phyloP scores from a whole-genome alignment of 2,113 vertebrate species.

The Benitochromis conjunctus region DNA sequence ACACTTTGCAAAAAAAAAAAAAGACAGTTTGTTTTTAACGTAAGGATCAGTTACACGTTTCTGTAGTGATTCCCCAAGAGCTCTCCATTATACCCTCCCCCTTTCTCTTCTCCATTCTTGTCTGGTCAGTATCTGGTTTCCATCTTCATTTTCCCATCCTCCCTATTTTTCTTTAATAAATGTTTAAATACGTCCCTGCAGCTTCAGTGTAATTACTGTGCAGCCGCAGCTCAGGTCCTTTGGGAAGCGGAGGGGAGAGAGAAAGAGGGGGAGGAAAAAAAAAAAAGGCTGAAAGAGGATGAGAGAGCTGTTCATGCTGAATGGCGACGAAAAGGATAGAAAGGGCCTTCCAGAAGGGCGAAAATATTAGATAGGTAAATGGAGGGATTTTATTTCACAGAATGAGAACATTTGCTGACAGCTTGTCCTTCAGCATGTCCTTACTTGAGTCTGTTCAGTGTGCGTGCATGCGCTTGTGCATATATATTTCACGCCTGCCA shows the following conservation, averaged over 20 bases:
- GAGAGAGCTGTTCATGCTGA: conserved; percentile 29
- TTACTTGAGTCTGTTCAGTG: conserved; percentile 34
- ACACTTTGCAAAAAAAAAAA: neutral
- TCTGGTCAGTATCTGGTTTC: conserved; percentile 39
- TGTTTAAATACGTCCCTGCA: conserved; percentile 75
- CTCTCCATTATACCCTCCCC: neutral
- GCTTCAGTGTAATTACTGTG: conserved; percentile 75
- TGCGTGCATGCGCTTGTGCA: neutral
- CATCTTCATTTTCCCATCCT: conserved; percentile 62
- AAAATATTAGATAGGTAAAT: conserved; percentile 44
- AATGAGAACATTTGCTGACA: conserved; percentile 46
- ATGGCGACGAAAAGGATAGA: conserved; percentile 30
- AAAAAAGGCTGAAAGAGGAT: conserved; percentile 17
- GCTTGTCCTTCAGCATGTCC: conserved; percentile 51
- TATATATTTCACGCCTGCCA: neutral
- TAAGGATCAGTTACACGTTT: conserved; percentile 44
- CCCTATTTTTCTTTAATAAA: conserved; percentile 72
- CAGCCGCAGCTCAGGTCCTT: conserved; percentile 60
- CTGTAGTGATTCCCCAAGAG: conserved; percentile 22
- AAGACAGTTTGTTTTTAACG: neutral
- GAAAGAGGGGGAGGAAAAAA: neutral
- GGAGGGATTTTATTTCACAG: conserved; percentile 47
- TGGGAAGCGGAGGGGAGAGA: conserved; percentile 19
- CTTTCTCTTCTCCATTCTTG: conserved; percentile 33
- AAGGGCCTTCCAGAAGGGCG: conserved; percentile 12